Conservation (phyloP, 2,888 invertebrate species). For the Pristionchus mayeri region DNA sequence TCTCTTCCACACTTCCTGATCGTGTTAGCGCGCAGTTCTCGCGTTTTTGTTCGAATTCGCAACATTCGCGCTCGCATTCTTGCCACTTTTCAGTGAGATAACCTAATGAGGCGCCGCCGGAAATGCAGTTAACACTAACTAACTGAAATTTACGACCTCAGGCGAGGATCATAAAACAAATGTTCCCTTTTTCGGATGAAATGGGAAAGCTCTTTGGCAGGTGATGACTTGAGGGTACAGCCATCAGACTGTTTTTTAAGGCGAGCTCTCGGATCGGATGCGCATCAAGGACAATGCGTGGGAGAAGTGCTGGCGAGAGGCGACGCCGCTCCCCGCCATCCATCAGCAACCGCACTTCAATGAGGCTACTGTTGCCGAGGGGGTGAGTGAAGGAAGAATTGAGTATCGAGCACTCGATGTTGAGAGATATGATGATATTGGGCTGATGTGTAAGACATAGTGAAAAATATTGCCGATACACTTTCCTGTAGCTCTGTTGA, state of each 20-base stretch:
- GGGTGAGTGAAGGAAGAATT: slow-evolving; percentile 83
- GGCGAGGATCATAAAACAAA: too few relatives aligned
- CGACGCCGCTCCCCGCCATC: slow-evolving; percentile 89
- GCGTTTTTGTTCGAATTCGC: neutral
- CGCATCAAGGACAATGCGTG: slow-evolving; percentile 91
- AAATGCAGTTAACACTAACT: neutral
- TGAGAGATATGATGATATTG: too few relatives aligned
- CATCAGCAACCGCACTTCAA: slow-evolving; percentile 94
- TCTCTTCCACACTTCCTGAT: slow-evolving; percentile 14
- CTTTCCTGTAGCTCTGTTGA: too few relatives aligned
- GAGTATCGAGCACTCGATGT: too few relatives aligned
- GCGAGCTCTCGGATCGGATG: slow-evolving; percentile 80
- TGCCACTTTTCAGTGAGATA: neutral
- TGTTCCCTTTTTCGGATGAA: too few relatives aligned
- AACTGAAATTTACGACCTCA: too few relatives aligned
- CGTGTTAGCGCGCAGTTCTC: neutral
- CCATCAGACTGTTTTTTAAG: slow-evolving; percentile 13
- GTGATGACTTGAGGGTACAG: too few relatives aligned
- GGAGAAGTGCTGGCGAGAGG: slow-evolving; percentile 91
- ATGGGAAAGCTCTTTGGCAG: neutral
- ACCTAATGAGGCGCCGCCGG: neutral
- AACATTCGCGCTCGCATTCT: slow-evolving; percentile 26
- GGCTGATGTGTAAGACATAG: too few relatives aligned
- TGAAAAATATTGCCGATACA: too few relatives aligned
- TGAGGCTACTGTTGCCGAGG: slow-evolving; percentile 94